Percentiles rank a stretch among this genome's conserved stretches.
Conservation (phyloP, 2,888 invertebrate species). For the Suillia variegata region DNA sequence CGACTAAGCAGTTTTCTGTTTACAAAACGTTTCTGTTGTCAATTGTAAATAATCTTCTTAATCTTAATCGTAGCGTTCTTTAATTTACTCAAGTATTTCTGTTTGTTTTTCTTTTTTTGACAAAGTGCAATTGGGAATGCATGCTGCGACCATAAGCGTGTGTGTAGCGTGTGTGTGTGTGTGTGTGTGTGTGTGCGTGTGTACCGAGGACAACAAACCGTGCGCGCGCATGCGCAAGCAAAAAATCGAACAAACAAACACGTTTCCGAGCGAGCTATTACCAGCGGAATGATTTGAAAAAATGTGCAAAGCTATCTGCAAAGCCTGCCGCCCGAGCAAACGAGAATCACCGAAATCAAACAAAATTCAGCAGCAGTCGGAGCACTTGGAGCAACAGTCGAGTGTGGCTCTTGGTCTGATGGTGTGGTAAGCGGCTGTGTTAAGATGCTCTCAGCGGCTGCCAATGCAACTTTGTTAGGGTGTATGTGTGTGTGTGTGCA, state of each 20-base stretch:
- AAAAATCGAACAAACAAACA: slow-evolving; percentile 35
- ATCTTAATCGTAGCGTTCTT: too few relatives aligned
- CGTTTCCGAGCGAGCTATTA: slow-evolving; percentile 42
- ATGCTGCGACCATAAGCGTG: too few relatives aligned
- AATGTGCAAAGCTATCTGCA: slow-evolving; percentile 35
- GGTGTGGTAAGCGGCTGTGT: neutral
- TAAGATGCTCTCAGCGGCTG: too few relatives aligned
- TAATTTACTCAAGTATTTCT: too few relatives aligned
- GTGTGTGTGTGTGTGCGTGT: too few relatives aligned
- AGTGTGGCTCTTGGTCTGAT: neutral
- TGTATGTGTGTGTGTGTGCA: neutral
- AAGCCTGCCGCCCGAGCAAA: slow-evolving; percentile 26
- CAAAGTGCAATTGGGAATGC: too few relatives aligned
- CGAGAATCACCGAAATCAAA: neutral
- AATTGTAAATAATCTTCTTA: too few relatives aligned
- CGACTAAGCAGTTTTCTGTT: too few relatives aligned
- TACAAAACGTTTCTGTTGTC: too few relatives aligned
- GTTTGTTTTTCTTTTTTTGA: too few relatives aligned
- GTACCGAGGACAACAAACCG: slow-evolving; percentile 4
- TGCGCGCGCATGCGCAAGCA: slow-evolving; percentile 6
- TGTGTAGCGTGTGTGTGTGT: too few relatives aligned
- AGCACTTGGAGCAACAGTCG: neutral
- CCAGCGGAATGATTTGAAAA: slow-evolving; percentile 46
- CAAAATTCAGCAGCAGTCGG: neutral
- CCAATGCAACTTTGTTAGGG: too few relatives aligned